Evolutionary conservation across 2,888 invertebrate genomes (phyloP).

Genomic region (Tetragonisca angustula): DNA sequence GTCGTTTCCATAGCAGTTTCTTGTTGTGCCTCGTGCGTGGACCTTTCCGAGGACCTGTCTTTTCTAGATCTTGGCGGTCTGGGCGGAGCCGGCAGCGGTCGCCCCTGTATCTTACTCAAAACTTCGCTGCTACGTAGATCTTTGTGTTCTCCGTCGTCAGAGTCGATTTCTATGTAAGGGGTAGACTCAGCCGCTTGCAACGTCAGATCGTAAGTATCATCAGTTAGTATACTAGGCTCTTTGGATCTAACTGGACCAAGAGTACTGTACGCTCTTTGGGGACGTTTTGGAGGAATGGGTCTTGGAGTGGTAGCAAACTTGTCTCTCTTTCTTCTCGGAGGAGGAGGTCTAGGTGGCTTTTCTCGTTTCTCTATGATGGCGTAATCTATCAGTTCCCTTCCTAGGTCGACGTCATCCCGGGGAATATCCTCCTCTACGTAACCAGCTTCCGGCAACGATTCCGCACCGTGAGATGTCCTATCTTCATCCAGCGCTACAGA

Average conservation of each 20-base stretch:
- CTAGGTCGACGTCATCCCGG: conserved; percentile 81
- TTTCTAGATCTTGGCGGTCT: conserved; percentile 89
- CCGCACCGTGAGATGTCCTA: conserved; percentile 89
- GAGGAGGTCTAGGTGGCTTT: conserved; percentile 86
- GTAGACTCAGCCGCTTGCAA: conserved; percentile 74
- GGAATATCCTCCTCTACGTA: conserved; percentile 83
- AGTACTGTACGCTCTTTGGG: conserved; percentile 87
- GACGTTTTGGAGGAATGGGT: conserved; percentile 86
- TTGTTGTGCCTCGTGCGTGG: conserved; percentile 74
- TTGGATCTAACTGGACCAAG: conserved; percentile 86
- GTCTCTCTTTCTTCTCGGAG: conserved; percentile 86
- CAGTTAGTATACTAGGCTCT: conserved; percentile 46
- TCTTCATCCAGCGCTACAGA: conserved; percentile 87
- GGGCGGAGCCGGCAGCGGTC: conserved; percentile 94
- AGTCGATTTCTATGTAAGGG: conserved; percentile 88
- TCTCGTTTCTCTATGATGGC: conserved; percentile 90
- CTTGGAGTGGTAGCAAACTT: conserved; percentile 90
- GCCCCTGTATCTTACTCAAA: conserved; percentile 92
- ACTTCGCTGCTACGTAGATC: conserved; percentile 91
- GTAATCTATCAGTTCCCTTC: conserved; percentile 87
- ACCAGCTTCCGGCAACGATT: conserved; percentile 86
- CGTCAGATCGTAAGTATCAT: conserved; percentile 14
- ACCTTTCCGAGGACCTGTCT: conserved; percentile 23
- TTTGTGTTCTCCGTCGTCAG: conserved; percentile 84
- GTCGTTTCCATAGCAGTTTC: conserved; percentile 86